Evolutionary conservation across 2,888 invertebrate genomes (phyloP), one percentile per base, ranked within the genome.

Genomic region (Drosophila mettleri): DNA sequence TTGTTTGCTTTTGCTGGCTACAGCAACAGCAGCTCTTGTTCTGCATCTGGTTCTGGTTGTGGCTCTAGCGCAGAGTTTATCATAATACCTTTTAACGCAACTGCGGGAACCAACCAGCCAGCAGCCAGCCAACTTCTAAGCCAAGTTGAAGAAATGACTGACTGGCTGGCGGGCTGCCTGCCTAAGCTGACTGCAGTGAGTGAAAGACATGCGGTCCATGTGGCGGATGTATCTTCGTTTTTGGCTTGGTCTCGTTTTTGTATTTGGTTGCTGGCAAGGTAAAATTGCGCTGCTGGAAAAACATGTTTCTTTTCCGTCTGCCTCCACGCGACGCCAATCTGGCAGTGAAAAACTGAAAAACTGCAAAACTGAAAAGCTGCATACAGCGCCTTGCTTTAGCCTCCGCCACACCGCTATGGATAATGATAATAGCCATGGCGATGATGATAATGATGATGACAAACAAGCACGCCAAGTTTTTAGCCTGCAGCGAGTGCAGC

Each of bases 391-490:
- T 6, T 5, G 24, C 29, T 7, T 33, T 62, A 65, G 64, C 68
- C 61, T 43, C 48, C 46, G 55, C 61, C 58, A 61, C 46, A 59
- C 61, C 58, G 66, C 48, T 43, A 54, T 43, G 51, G 53, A 54
- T 64, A 41, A 54, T 54, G 58, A 55, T 59, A 38, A 46, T 43
- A 45, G 38, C 51, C 45, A 52, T 57, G 29, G 46, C 51, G 58
- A 53, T 68, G 29, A 45, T 52, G 57, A 41, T 49, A 54, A 53
- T 68, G 29, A 45, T 54, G 76, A 73, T 82, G 73, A 69, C 86
- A 69, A 88, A 74, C 74, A 86, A 83, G 84, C 86, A 86, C 77
- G 80, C 86, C 83, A 83, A 79, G 76, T 75, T 82, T 82, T 69
- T 71, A 58, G 66, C 61, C 41, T 5, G 12, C 27, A 27, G 10